A percentile compares a stretch with the other conserved stretches of the same genome.
phyloP scores from a whole-genome alignment of 2,113 vertebrate genomes.

The Apeltes quadracus region DNA sequence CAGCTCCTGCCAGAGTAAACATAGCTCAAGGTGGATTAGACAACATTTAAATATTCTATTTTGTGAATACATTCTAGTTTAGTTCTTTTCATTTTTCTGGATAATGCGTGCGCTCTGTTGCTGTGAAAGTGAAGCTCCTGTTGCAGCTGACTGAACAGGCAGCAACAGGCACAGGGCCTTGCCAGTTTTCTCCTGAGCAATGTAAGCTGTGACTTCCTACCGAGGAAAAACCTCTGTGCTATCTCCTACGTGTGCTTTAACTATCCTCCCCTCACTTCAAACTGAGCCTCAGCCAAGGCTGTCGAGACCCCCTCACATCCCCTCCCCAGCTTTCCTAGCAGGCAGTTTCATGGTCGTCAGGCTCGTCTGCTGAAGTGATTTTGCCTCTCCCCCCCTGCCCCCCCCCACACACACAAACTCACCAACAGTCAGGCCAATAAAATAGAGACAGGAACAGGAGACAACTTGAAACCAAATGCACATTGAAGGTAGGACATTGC shows the following conservation, averaged over 20 bases:
- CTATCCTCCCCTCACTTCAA: conserved; percentile 40
- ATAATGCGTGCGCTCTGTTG: background rate
- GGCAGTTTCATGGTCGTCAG: conserved; percentile 48
- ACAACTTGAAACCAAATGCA: conserved; percentile 34
- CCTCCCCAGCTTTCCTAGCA: conserved; percentile 49
- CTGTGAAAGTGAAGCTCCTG: conserved; percentile 15
- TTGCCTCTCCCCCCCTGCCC: background rate
- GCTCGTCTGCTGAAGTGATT: conserved; percentile 74
- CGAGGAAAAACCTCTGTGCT: conserved; percentile 53
- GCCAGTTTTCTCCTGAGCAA: conserved; percentile 46
- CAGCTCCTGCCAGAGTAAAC: conserved; percentile 13
- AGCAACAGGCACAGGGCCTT: conserved; percentile 16
- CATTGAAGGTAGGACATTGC: conserved; percentile 17
- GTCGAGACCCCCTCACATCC: conserved; percentile 58
- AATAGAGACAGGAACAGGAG: conserved; percentile 51
- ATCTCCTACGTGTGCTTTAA: conserved; percentile 49
- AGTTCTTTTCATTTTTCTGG: background rate
- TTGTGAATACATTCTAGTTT: background rate
- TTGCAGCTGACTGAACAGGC: conserved; percentile 7
- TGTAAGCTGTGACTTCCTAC: conserved; percentile 63
- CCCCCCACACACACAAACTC: no score
- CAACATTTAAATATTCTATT: background rate
- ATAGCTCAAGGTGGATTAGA: background rate
- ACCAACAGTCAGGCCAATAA: conserved; percentile 40
- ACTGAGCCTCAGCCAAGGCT: conserved; percentile 49